Conservation (phyloP, 2,888 invertebrate species). For the Hyposoter didymator region DNA sequence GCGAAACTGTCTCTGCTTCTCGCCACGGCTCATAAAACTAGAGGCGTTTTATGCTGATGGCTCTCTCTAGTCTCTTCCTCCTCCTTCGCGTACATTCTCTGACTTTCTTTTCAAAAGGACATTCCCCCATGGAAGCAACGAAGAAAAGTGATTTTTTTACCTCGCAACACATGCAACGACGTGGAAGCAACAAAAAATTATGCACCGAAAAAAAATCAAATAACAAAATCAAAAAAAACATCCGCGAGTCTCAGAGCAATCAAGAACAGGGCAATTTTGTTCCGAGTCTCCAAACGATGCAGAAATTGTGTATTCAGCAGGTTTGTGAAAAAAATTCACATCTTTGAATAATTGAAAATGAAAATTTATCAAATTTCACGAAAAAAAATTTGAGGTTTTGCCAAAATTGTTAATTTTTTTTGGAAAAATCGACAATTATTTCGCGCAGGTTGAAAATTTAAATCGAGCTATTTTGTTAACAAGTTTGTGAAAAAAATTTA, state of each 20-base stretch:
- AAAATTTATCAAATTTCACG: too few species aligned
- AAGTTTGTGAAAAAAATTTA: too few species aligned
- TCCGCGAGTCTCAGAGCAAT: conserved; percentile 10
- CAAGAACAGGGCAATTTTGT: conserved; percentile 4
- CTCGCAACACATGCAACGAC: background rate
- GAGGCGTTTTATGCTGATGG: conserved; percentile 83
- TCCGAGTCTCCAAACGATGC: background rate
- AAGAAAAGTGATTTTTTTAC: conserved; percentile 48
- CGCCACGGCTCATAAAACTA: conserved; percentile 82
- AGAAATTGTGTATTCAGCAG: too few species aligned
- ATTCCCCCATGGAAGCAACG: conserved; percentile 72
- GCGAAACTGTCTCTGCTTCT: conserved; percentile 78
- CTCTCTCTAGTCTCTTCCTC: conserved; percentile 72
- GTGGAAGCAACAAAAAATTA: background rate
- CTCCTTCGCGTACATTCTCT: conserved; percentile 47
- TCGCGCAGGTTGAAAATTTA: too few species aligned
- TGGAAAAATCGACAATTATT: too few species aligned
- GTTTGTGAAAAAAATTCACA: too few species aligned
- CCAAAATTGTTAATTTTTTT: too few species aligned
- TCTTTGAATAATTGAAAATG: too few species aligned
- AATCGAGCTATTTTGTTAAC: too few species aligned
- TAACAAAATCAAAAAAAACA: conserved; percentile 50
- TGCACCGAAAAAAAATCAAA: conserved; percentile 27
- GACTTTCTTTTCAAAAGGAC: conserved; percentile 62
- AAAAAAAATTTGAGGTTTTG: too few species aligned